phyloP scores from a whole-genome alignment of 2,797 vertebrate genomes.

The Sebastes glaucus region DNA sequence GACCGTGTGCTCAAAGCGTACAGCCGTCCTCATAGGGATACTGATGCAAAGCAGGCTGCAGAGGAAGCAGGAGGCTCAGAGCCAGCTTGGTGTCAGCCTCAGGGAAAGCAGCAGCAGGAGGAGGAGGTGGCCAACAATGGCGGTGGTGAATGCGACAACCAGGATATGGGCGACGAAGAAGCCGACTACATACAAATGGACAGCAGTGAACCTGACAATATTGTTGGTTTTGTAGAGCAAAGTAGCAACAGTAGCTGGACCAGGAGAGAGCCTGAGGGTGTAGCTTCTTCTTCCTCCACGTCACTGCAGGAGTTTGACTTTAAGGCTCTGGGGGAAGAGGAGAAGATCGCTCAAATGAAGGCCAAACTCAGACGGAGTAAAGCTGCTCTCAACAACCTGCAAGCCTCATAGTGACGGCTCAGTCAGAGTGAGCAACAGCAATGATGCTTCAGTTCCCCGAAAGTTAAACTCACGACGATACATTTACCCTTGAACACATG shows the following conservation, averaged over 20 bases:
- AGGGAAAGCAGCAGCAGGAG: not conserved
- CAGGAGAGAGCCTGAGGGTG: not conserved
- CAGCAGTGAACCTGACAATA: not conserved
- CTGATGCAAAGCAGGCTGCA: not conserved
- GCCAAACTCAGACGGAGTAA: conserved; percentile 6
- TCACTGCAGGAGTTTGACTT: conserved; percentile 28
- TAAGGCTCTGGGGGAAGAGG: conserved; percentile 34
- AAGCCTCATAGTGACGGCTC: not conserved
- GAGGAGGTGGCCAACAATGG: not conserved
- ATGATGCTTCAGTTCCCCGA: too few species aligned
- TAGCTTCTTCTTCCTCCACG: not conserved
- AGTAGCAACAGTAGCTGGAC: not conserved
- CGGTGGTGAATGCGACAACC: not conserved
- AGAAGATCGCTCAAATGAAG: conserved; percentile 39
- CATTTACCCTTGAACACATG: not conserved
- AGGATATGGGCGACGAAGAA: not conserved
- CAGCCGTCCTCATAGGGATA: not conserved
- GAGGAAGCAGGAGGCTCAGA: not conserved
- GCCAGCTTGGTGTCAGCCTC: not conserved
- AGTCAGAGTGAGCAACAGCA: not conserved
- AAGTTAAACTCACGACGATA: not conserved
- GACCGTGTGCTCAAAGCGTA: not conserved
- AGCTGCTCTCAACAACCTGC: conserved; percentile 13
- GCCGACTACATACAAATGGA: not conserved
- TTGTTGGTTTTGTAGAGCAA: not conserved